Evolutionary conservation across 1,140 invertebrate genomes (phyloP).

Genomic region (Notospermus geniculatus): DNA sequence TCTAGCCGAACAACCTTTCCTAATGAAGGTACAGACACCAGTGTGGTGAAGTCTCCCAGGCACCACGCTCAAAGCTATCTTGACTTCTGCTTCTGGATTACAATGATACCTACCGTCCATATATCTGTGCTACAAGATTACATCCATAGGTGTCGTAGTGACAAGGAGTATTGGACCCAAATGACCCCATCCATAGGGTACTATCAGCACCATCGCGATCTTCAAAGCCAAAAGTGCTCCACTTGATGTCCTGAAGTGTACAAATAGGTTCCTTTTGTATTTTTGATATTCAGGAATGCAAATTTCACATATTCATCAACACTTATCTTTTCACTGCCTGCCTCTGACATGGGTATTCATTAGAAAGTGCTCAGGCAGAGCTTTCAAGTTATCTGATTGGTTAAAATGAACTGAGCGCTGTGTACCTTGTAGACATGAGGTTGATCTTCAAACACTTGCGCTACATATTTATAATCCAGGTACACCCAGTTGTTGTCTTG

Average conservation of each 20-base stretch:
- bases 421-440: constrained; percentile 63
- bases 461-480: constrained; percentile 82
- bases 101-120: constrained; percentile 68
- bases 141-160: constrained; percentile 93
- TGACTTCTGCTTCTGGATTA: background rate
- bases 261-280: too few species aligned
- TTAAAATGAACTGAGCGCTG: too few species aligned
- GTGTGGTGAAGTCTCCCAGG: background rate
- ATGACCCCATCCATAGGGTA: constrained; percentile 87
- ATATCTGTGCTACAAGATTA: constrained; percentile 86
- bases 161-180: constrained; percentile 86
- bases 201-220: constrained; percentile 68
- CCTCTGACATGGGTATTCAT: background rate
- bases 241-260: constrained; percentile 64
- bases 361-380: background rate
- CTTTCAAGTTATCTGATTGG: background rate
- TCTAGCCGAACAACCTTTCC: background rate
- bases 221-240: constrained; percentile 73
- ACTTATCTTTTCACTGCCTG: background rate
- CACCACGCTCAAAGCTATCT: background rate
- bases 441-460: constrained; percentile 65
- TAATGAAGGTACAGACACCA: background rate
- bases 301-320: background rate
- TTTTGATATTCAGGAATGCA: background rate
- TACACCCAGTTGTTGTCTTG: constrained; percentile 66